phyloP scores from a whole-genome alignment of 2,113 vertebrate species.

The Rattus norvegicus region DNA sequence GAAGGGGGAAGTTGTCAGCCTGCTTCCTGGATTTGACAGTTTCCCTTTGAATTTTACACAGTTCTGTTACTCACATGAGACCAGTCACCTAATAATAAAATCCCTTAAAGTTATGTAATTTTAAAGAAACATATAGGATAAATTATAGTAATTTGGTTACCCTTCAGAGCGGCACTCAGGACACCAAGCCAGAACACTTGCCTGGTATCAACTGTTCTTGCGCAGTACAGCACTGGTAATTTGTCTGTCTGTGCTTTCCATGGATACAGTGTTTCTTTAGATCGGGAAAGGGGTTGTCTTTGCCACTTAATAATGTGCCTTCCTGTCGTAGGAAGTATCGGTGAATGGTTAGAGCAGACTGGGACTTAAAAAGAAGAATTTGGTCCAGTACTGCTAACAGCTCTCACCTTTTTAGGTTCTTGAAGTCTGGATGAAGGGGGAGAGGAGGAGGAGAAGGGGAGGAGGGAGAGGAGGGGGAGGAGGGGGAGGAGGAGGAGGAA shows the following conservation, averaged over 20 bases:
- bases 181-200: neutral
- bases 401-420: constrained; percentile 19
- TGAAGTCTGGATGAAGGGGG: neutral
- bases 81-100: constrained; percentile 46
- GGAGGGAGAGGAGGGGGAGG: no score
- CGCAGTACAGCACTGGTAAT: fast-evolving
- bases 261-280: fast-evolving
- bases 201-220: fast-evolving
- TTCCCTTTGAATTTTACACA: constrained; percentile 63
- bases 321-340: neutral
- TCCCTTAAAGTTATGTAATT: constrained; percentile 41
- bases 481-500: no score
- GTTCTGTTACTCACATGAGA: constrained; percentile 50
- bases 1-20: neutral
- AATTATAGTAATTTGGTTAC: constrained; percentile 30
- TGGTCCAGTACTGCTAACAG: neutral
- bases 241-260: neutral
- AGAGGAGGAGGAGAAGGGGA: no score
- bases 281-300: neutral
- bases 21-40: constrained; percentile 20
- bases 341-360: neutral
- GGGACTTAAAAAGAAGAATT: neutral
- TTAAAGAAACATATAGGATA: constrained; percentile 13
- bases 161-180: neutral
- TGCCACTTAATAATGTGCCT: neutral